These are phyloP conservation scores for Sinhomidia bicolor DNA, from an alignment of 2,888 invertebrate species.

Conservation along the genomic window DNA sequence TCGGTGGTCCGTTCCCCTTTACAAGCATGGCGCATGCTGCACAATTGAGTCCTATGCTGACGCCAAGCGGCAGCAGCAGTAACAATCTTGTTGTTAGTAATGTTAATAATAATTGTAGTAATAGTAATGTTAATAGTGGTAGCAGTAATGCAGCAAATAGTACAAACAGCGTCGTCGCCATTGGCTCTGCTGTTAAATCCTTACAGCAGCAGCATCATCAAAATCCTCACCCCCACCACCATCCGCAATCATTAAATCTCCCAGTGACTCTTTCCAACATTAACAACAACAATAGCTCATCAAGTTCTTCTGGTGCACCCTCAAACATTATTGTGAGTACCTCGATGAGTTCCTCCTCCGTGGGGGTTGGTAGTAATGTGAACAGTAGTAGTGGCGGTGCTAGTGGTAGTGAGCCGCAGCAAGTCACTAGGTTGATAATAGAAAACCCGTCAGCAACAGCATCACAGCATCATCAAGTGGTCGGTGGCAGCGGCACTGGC, in stretches of 20 bases:
- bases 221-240: constrained; percentile 43
- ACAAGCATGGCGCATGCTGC: constrained; percentile 94
- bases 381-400: constrained; percentile 51
- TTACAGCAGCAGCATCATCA: background rate
- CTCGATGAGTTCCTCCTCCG: no score
- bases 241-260: constrained; percentile 27
- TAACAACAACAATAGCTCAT: constrained; percentile 25
- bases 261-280: constrained; percentile 54
- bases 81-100: constrained; percentile 62
- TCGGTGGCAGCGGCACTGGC: background rate
- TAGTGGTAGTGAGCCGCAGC: background rate
- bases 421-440: constrained; percentile 68
- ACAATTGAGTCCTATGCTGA: constrained; percentile 82
- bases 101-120: constrained; percentile 27
- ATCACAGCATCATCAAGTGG: constrained; percentile 12
- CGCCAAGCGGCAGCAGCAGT: constrained; percentile 76
- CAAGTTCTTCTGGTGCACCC: constrained; percentile 48
- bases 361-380: constrained; percentile 63
- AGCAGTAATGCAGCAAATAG: constrained; percentile 77
- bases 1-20: constrained; percentile 88
- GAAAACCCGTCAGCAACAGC: constrained; percentile 44
- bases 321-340: constrained; percentile 46
- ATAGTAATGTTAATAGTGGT: constrained; percentile 53
- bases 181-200: constrained; percentile 57
- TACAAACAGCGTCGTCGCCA: constrained; percentile 76